Base-by-base conservation (phyloP, 2,113 vertebrate genomes). In the Alaudala cheleensis region DNA sequence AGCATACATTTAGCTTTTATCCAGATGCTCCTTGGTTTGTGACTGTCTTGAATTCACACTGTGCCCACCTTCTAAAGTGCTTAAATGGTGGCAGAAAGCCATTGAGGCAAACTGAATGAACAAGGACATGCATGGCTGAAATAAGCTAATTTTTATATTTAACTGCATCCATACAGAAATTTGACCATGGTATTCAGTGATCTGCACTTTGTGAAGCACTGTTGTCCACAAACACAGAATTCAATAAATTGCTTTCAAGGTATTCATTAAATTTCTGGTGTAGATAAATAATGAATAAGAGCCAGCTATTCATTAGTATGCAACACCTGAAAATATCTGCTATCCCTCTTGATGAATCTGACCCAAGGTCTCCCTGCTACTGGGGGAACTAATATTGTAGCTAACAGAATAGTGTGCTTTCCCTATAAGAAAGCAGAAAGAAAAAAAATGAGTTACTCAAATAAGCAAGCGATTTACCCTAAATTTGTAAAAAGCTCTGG, bases 291-390 rank as follows among this genome's bases (percentile, higher is more conserved):
- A 93, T 81, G 62, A 95, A 83, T 76, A 92, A 71, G 49, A 91
- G 65, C 51, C 74, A 81, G 47, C 6, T 86, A 73, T 71, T 95
- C 90, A 94, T 97, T 95, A 96, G 88, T 65, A 94, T 92, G 90
- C 93, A 97, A 85, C 53, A 76, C 65, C 86, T 89, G 86, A 92
- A 95, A 96, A 95, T 95, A 73, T 86, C 77, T 86, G 64, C 72
- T 91, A 92, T 44, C 90, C 80, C 54, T 93, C 92, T 60, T 91
- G 51, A 96, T 92, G 62, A 94, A 88, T 96, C 71, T 96, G 92
- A 96, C 90, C 91, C 28, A 62, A 92, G 60, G 78, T 93, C 93
- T 94, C 42, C 21, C 45, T 90, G 80, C 90, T 72, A 31, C 60
- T 85, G 67, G 60, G 85, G 81, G 21, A 87, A 65, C 29, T 84